Evolutionary conservation across 2,888 invertebrate genomes (phyloP).

Genomic region (Heliconius charithonia): DNA sequence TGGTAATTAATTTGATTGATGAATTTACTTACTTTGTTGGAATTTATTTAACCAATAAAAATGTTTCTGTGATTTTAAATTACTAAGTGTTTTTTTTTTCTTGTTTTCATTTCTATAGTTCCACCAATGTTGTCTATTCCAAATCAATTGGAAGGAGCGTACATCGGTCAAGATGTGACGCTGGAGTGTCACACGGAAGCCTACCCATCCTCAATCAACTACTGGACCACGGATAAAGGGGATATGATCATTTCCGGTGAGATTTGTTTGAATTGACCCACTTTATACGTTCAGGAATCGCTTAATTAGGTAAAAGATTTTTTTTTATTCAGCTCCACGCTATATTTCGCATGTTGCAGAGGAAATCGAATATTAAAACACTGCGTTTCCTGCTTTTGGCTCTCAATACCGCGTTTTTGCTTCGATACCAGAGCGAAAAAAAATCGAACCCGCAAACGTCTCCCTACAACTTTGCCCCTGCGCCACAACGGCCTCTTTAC

Average conservation of each 20-base stretch:
- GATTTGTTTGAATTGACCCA: conserved; percentile 52
- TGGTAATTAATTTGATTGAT: conserved; percentile 20
- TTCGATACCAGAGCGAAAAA: too few species aligned
- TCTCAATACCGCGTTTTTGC: too few species aligned
- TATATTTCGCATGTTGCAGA: too few species aligned
- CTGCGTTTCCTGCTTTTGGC: too few species aligned
- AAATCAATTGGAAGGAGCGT: conserved; percentile 95
- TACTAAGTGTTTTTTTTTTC: too few species aligned
- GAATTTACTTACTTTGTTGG: conserved; percentile 11
- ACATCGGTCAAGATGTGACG: conserved; percentile 93
- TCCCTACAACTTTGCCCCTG: too few species aligned
- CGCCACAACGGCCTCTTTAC: too few species aligned
- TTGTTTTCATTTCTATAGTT: conserved; percentile 86
- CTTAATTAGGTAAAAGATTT: not conserved
- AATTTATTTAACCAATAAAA: conserved; percentile 12
- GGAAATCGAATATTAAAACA: too few species aligned
- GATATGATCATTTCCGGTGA: conserved; percentile 97
- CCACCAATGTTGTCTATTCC: conserved; percentile 97
- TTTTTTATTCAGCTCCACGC: too few species aligned
- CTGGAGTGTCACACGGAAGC: conserved; percentile 96
- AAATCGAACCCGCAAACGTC: too few species aligned
- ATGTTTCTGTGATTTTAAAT: not conserved
- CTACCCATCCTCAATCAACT: conserved; percentile 96
- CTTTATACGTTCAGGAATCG: not conserved
- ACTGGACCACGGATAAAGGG: conserved; percentile 95